Base-by-base conservation (phyloP, 2,888 invertebrate species). In the Andrena trimmerana region DNA sequence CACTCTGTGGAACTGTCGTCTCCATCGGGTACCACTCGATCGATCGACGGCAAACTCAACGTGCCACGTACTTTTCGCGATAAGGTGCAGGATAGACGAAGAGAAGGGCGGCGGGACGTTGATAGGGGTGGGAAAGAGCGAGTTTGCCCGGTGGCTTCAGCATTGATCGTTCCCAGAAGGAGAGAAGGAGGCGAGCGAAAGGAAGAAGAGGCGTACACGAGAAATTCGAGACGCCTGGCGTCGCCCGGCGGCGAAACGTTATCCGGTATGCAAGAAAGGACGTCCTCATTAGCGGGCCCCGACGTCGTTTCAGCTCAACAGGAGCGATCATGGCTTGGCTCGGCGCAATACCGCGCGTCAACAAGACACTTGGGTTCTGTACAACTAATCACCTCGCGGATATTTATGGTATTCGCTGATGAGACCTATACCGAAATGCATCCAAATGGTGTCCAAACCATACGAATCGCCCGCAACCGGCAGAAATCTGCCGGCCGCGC, bases 181-280 rank as follows among this genome's bases (percentile, higher is more conserved):
- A 65, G 76, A 60, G 81, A 78, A 65, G 68, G 68, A 75, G 81
- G 52, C 63, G 71, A 70, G 75, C 71, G 75, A 78, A 75, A 77
- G 65, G 77, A 78, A 78, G 78, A 80, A 81, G 81, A 88, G 71
- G 81, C 70, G 86, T 81, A 71, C 80, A 79, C 78, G 86, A 82
- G 89, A 90, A 89, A 90, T 90, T 90, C 84, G 90, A 90, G 89
- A 90, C 87, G 89, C 87, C 83, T 84, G 86, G 85, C 88, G 87
- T 89, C 86, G 86, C 83, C 87, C 89, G 87, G 85, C 88, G 90
- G 89, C 88, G 90, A 90, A 89, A 90, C 89, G 91, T 89, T 90
- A 91, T 90, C 90, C 89, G 90, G 89, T 87, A 89, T 88, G 90
- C 90, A 88, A 90, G 90, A 90, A 91, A 90, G 90, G 89, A 90